Evolutionary conservation across 2,888 invertebrate species (phyloP), one percentile per base, ranked within the genome.

Genomic region (Orgyia antiqua): DNA sequence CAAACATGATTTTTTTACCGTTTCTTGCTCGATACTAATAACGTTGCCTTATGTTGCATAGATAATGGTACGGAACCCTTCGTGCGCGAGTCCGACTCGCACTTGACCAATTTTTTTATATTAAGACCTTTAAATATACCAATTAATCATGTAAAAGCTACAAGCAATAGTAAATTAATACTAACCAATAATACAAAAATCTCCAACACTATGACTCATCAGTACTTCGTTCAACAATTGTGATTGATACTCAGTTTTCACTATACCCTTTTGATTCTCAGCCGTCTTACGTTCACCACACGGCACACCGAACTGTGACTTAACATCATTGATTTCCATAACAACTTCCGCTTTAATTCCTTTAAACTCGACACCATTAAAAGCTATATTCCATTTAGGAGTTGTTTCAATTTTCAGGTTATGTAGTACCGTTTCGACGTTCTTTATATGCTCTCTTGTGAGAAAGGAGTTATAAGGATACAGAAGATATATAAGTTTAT

Each of bases 401-500:
- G 41, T 51, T 1, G 70, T 71, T 6, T 78, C 68, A 3, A 83
- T 63, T 11, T 89, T 87, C 17, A 95, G 88, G 9, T 90, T 91
- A 6, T 88, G 77, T 10, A 96, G 69, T 1, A 96, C 89, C 10
- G 89, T 89, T 56, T 92, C 89, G 0, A 97, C 90, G 9, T 93
- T 91, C 31, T 88, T 88, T 28, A 89, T 87, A 13, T 93, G 93
- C 27, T 97, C 96, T 57, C 90, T 89, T n/a, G 89, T 88, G 31
- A 97, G 74, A 67, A 97, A 92, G 2, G 90, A 83, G 49, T 91
- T 89, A 67, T 94, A 94, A 0, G 98, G 98, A 71, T 98, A 98
- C 0, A 97, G 82, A 18, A 93, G 88, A 42, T 90, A 90, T 20
- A 98, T 71, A 2, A 94, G 79, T 39, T 93, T 90, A 57, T 91